phyloP scores from a whole-genome alignment of 2,797 vertebrate species.

The Arrhamphus sclerolepis region DNA sequence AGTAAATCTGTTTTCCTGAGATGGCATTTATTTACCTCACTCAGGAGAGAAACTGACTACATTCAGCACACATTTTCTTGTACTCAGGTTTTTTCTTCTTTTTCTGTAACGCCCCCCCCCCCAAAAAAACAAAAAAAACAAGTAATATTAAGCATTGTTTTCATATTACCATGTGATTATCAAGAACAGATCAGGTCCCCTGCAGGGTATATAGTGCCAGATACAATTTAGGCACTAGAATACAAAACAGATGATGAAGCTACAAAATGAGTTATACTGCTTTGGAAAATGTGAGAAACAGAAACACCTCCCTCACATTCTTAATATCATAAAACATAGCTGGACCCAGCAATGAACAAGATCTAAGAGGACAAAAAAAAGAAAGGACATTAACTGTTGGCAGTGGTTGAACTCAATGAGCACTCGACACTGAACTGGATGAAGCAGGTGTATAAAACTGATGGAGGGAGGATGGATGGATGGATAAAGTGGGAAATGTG shows the following conservation, averaged over 20 bases:
- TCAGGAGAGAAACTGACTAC: constrained; percentile 30
- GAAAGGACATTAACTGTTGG: too few species aligned
- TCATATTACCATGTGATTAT: constrained; percentile 27
- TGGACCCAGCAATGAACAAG: too few species aligned
- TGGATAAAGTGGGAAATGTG: too few species aligned
- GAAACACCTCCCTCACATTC: neutral
- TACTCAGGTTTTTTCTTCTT: too few species aligned
- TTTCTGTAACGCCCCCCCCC: too few species aligned
- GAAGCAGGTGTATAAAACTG: too few species aligned
- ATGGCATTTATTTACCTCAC: constrained; percentile 60
- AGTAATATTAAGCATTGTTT: constrained; percentile 7
- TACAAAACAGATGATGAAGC: constrained; percentile 39
- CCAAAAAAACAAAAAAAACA: too few species aligned
- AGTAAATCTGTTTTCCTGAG: constrained; percentile 60
- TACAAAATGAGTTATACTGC: constrained; percentile 26
- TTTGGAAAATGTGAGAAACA: neutral
- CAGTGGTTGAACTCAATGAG: too few species aligned
- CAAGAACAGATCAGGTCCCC: constrained; percentile 25
- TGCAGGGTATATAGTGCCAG: neutral
- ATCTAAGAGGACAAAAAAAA: too few species aligned
- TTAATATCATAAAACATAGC: too few species aligned
- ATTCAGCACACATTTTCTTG: constrained; percentile 14
- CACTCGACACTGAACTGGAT: too few species aligned
- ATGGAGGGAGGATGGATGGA: too few species aligned
- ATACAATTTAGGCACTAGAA: constrained; percentile 15